Base-by-base conservation (phyloP, 2,888 invertebrate genomes). In the Cephus pulcher region DNA sequence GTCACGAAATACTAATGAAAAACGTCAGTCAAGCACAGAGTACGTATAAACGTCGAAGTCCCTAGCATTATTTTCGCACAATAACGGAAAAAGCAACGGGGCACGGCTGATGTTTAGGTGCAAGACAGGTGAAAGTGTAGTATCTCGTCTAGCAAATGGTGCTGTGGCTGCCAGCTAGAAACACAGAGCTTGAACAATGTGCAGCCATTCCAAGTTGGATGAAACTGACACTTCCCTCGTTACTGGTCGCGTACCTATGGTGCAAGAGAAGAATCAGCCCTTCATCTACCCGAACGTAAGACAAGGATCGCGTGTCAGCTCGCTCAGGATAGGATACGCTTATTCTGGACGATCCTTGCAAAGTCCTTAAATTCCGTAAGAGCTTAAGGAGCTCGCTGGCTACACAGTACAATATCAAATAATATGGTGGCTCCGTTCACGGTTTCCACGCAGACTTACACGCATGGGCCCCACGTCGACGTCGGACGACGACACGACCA, bases 381-480 rank as follows among this genome's bases (percentile, higher is more conserved):
- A 56, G 23, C 56, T 56, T 56, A 56, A 82, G 69, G 79, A 70
- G 78, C 78, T 79, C 79, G 78, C 74, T 79, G 82, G 83, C 78
- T 82, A 80, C 82, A 82, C 82, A 79, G 82, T 84, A 82, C 80
- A 85, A 86, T 85, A 86, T 84, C 82, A 85, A 86, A 88, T 88
- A 88, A 88, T 87, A 88, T 88, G 87, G 88, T 88, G 87, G 88
- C 87, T 86, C 86, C 82, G 85, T 84, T 85, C 80, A 85, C 85
- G 83, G 84, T 86, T 84, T 86, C 83, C 86, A 85, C 87, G 83
- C 86, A 81, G 80, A 84, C 81, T 71, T 34, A 81, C 80, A 79
- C 82, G 79, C 82, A 80, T 82, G 84, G 83, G 82, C 82, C 35
- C 75, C 12, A 79, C 80, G 81, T 56, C 73, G 69, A 35, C 69